Evolutionary conservation across 2,888 invertebrate genomes (phyloP), one percentile per base, ranked within the genome.

Genomic region (Pherbina coryleti): DNA sequence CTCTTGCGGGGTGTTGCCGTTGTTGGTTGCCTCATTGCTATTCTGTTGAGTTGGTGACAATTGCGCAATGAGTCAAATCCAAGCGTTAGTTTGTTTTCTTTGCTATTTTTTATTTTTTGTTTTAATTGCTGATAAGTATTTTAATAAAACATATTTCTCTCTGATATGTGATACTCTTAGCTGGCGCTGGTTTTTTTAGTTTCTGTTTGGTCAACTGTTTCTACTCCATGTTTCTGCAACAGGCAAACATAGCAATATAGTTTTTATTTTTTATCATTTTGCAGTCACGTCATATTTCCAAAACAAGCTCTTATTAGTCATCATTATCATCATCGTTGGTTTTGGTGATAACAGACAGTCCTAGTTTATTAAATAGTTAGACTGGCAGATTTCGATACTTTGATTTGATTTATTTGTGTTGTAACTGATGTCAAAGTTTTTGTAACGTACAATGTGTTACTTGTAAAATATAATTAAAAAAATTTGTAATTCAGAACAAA

Each of bases 291-390:
- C 78, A 76, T 69, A 34, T 44, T 69, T 69, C 69, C 72, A 79
- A 78, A 73, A 76, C 69, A 76, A 76, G 76, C 69, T 5, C 34
- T 69, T 64, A 76, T 79, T 79, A 79, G 76, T 79, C 78, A 79
- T 72, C 25, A 70, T 53, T 22, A 22, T 19, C 73, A 8, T 37
- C 37, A 8, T 37, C 31, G 31, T 37, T 37, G 37, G 19, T 4
- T n/a, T 22, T 37, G 37, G 34, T 5, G 8, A 51, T 49, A 74
- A 64, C 64, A 74, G 9, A 51, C 28, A 8, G 51, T 64, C 25
- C 51, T 74, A 74, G 9, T 64, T 74, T 64, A 64, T 51, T 44
- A 44, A 73, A 37, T 19, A 28, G 31, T 22, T 55, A 17, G 9
- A 37, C 19, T 55, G n/a, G 17, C 5, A 17, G 1, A 53, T 19